Conservation (phyloP, 2,113 vertebrate species). For the Tragulus kanchil region DNA sequence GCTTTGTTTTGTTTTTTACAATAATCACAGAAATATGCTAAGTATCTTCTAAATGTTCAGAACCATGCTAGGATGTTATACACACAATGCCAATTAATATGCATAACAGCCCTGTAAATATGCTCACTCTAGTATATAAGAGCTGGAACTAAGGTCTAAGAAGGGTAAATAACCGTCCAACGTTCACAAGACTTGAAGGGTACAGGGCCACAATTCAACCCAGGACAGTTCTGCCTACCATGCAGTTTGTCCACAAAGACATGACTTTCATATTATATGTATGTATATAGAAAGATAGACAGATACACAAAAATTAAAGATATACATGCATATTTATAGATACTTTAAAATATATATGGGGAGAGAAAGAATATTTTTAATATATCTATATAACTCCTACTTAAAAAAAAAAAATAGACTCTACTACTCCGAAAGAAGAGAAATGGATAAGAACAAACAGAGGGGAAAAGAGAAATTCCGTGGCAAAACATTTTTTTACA, state of each 20-base stretch:
- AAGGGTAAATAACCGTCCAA: background rate
- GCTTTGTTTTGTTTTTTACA: background rate
- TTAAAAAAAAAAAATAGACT: background rate
- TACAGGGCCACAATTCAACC: background rate
- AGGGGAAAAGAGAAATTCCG: background rate
- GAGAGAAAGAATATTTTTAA: background rate
- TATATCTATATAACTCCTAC: background rate
- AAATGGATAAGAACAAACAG: background rate
- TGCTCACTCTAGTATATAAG: background rate
- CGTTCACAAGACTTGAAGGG: background rate
- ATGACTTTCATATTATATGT: background rate
- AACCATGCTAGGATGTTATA: background rate
- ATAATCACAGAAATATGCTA: background rate
- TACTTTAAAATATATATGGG: background rate
- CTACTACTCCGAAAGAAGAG: background rate
- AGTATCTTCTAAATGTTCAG: background rate
- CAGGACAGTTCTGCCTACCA: background rate
- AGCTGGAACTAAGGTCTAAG: background rate
- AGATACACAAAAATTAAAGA: background rate
- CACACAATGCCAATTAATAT: background rate
- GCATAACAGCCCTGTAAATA: background rate
- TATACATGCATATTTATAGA: background rate
- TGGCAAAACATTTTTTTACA: background rate
- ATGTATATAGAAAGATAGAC: background rate
- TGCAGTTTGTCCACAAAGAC: background rate